Percentiles rank a stretch among this genome's conserved stretches.
These are phyloP conservation scores for Sprattus sprattus DNA, from an alignment of 2,113 vertebrate genomes.

Conservation along the genomic window DNA sequence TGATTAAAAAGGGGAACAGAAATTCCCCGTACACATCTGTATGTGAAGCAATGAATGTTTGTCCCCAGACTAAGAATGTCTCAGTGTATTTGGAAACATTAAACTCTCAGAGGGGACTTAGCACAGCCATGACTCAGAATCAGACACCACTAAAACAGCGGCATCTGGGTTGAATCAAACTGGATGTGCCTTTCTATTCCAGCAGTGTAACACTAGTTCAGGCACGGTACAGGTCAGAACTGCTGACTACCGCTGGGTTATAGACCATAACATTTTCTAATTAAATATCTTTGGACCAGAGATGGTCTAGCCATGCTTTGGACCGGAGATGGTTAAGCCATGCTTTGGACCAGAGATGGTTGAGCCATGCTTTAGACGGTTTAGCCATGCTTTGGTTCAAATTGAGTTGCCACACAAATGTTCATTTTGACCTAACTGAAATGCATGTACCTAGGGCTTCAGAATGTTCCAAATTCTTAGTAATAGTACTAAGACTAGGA, in stretches of 20 bases:
- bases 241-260: conserved; percentile 75
- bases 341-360: too few relatives aligned
- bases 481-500: too few relatives aligned
- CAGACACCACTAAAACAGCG: conserved; percentile 67
- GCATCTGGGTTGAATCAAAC: conserved; percentile 30
- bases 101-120: conserved; percentile 66
- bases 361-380: too few relatives aligned
- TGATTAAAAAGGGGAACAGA: neutral
- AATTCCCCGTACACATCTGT: neutral
- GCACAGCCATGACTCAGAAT: conserved; percentile 44
- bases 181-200: conserved; percentile 62
- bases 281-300: too few relatives aligned
- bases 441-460: too few relatives aligned
- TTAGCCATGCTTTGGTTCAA: too few relatives aligned
- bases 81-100: conserved; percentile 38
- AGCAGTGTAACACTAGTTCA: conserved; percentile 75
- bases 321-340: too few relatives aligned
- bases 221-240: conserved; percentile 51
- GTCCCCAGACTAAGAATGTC: conserved; percentile 64
- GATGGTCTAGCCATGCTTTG: too few relatives aligned
- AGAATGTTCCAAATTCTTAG: too few relatives aligned
- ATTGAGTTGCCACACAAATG: too few relatives aligned
- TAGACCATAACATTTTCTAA: too few relatives aligned
- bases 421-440: too few relatives aligned
- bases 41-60: conserved; percentile 43